Evolutionary conservation across 2,113 vertebrate genomes (phyloP).

Genomic region (Misgurnus anguillicaudatus): DNA sequence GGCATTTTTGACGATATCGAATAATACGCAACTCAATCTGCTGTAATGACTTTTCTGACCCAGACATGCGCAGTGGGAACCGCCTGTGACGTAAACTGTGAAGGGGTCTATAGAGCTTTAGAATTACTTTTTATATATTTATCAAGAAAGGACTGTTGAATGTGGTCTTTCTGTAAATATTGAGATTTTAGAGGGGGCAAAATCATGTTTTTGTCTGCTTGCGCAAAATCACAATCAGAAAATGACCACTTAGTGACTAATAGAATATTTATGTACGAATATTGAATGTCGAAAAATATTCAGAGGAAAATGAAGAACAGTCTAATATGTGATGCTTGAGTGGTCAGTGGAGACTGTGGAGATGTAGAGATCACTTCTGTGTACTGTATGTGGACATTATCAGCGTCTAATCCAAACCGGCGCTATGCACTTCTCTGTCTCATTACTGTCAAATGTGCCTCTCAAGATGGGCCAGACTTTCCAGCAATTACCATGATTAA

Average conservation of each 20-base stretch:
- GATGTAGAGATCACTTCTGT: conserved; percentile 24
- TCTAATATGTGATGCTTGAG: conserved; percentile 24
- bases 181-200: not conserved
- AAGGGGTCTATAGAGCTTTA: no score
- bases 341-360: conserved; percentile 10
- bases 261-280: not conserved
- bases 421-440: conserved; percentile 61
- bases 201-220: not conserved
- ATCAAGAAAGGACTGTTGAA: not conserved
- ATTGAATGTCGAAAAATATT: conserved; percentile 3
- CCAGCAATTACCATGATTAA: conserved; percentile 68
- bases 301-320: not conserved
- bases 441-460: conserved; percentile 60
- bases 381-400: conserved; percentile 38
- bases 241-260: not conserved
- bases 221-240: not conserved
- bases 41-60: no score
- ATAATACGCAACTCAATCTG: no score
- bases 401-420: conserved; percentile 59
- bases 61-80: no score
- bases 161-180: not conserved
- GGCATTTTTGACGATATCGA: no score
- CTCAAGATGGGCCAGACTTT: conserved; percentile 57
- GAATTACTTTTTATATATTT: no score
- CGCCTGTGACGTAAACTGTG: no score